phyloP scores from a whole-genome alignment of 2,888 invertebrate species.

The Chrysomela aeneicollis region DNA sequence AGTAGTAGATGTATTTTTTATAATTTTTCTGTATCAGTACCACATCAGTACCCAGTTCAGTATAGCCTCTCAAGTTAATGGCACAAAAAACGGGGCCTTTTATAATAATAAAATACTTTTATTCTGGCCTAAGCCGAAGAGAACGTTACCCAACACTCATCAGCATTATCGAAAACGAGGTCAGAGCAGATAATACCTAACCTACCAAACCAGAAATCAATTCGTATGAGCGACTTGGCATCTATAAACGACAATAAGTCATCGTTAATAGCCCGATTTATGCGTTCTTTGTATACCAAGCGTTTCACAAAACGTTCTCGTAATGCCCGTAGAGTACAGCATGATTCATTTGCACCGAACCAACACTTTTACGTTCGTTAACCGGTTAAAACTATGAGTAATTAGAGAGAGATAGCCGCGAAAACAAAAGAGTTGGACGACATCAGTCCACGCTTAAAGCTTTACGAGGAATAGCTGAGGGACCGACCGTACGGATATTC shows the following conservation, averaged over 20 bases:
- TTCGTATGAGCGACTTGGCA: constrained; percentile 6
- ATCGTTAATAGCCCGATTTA: constrained; percentile 30
- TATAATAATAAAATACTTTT: too few species aligned
- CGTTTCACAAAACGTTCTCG: constrained; percentile 24
- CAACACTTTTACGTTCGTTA: constrained; percentile 26
- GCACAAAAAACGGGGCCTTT: too few species aligned
- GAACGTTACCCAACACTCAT: not conserved
- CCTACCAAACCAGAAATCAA: constrained; percentile 19
- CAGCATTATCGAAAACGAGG: constrained; percentile 12
- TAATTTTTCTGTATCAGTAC: too few species aligned
- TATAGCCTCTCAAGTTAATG: too few species aligned
- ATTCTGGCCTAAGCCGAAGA: too few species aligned
- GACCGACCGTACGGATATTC: not conserved
- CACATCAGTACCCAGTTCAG: too few species aligned
- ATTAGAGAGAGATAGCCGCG: constrained; percentile 29
- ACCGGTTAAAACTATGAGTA: constrained; percentile 39
- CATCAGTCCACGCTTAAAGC: not conserved
- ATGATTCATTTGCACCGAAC: constrained; percentile 24
- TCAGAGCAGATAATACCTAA: constrained; percentile 14
- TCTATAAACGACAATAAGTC: constrained; percentile 21
- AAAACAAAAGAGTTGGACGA: constrained; percentile 12
- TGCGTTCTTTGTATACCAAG: constrained; percentile 26
- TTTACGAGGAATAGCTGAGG: not conserved
- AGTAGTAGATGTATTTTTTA: too few species aligned
- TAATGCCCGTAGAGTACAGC: constrained; percentile 10